phyloP scores from a whole-genome alignment of 2,888 invertebrate species.

The Harpagoxenus sublaevis region DNA sequence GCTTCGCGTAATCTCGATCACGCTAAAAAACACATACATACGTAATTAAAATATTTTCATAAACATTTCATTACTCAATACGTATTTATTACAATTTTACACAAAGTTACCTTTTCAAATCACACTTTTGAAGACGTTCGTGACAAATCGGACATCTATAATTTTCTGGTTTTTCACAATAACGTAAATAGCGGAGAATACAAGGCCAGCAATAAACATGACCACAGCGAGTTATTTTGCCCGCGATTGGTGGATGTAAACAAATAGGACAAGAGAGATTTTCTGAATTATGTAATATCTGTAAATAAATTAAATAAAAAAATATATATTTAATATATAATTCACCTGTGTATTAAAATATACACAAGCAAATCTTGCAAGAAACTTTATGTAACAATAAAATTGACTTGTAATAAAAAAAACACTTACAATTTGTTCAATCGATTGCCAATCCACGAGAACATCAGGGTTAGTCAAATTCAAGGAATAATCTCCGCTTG shows the following conservation, averaged over 20 bases:
- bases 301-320: slow-evolving; percentile 67
- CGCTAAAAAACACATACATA: slow-evolving; percentile 86
- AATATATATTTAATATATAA: not conserved
- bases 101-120: slow-evolving; percentile 92
- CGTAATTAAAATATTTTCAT: not conserved
- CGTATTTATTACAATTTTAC: not conserved
- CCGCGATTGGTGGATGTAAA: slow-evolving; percentile 94
- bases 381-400: not conserved
- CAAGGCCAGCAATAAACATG: slow-evolving; percentile 99
- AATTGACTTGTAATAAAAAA: slow-evolving; percentile 85
- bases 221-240: slow-evolving; percentile 97
- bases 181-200: slow-evolving; percentile 95
- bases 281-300: slow-evolving; percentile 90
- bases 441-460: slow-evolving; percentile 95
- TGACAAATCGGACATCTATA: slow-evolving; percentile 98
- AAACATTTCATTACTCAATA: not conserved
- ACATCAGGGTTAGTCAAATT: slow-evolving; percentile 95
- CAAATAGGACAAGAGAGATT: slow-evolving; percentile 96
- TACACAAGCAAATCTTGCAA: slow-evolving; percentile 3
- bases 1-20: slow-evolving; percentile 87
- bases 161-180: slow-evolving; percentile 91
- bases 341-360: not conserved
- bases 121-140: slow-evolving; percentile 92
- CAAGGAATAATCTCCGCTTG: slow-evolving; percentile 92
- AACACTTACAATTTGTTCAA: slow-evolving; percentile 97